Evolutionary conservation across 1,140 invertebrate genomes (phyloP).

Genomic region (Calycopis cecrops): DNA sequence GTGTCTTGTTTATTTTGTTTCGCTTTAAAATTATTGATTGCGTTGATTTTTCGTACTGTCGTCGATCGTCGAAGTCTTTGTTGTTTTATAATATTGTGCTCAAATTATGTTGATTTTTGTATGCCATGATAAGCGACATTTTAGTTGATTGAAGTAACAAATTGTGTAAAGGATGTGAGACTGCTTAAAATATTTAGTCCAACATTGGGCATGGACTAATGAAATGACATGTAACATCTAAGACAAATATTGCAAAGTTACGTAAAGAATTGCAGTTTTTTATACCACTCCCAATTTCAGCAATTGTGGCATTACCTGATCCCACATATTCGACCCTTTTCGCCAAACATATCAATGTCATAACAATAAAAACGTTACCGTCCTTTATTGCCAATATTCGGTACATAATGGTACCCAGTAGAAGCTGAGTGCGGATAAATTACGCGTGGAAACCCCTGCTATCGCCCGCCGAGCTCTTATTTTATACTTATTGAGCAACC

Average conservation of each 20-base stretch:
- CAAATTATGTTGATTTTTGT: no score
- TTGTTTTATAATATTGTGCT: no score
- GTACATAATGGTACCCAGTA: conserved; percentile 34
- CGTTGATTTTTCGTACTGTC: conserved; percentile 3
- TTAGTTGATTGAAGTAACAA: no score
- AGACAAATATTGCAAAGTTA: no score
- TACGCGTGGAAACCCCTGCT: conserved; percentile 34
- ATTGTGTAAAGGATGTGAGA: no score
- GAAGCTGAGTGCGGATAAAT: conserved; percentile 43
- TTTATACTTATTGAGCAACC: conserved; percentile 56
- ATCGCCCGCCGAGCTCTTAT: conserved; percentile 39
- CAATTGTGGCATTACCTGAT: neutral
- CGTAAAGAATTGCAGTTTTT: neutral
- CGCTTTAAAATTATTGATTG: conserved; percentile 21
- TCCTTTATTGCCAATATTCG: conserved; percentile 35
- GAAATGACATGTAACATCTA: neutral
- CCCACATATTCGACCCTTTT: neutral
- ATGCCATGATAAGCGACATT: no score
- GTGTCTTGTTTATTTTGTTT: conserved; percentile 28
- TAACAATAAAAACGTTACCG: conserved; percentile 15
- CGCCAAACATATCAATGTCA: conserved; percentile 16
- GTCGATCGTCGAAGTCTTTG: neutral
- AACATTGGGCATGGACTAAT: neutral
- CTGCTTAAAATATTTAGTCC: no score
- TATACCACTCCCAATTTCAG: neutral